These are phyloP conservation scores for Apostichopus japonicus DNA, from an alignment of 35 echinoderm and acorn worm species.

Conservation along the genomic window DNA sequence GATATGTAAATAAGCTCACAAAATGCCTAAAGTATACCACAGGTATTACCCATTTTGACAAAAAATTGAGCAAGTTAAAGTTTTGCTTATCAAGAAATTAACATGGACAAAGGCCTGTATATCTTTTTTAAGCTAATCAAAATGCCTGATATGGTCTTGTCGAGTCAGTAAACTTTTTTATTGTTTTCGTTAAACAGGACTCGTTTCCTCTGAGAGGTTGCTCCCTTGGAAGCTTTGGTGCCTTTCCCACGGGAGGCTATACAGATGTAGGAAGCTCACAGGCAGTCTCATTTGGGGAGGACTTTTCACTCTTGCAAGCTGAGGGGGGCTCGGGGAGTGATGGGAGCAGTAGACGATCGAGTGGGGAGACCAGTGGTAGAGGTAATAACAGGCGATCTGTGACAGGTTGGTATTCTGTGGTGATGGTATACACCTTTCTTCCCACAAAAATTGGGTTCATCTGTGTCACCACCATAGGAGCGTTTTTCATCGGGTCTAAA, in stretches of 20 bases:
- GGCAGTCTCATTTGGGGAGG: constrained; percentile 62
- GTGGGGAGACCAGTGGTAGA: constrained; percentile 17
- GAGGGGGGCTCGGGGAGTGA: constrained; percentile 48
- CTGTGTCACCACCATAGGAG: too few species aligned
- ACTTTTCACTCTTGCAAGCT: constrained; percentile 57
- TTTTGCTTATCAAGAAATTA: too few species aligned
- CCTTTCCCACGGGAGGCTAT: background rate
- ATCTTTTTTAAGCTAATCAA: too few species aligned
- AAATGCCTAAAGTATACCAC: too few species aligned
- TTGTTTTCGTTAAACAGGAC: background rate
- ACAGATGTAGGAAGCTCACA: constrained; percentile 52
- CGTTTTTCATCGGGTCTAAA: too few species aligned
- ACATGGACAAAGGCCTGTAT: too few species aligned
- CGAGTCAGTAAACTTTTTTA: background rate
- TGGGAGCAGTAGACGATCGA: constrained; percentile 37
- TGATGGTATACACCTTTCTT: too few species aligned
- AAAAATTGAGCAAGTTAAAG: too few species aligned
- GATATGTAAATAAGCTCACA: too few species aligned
- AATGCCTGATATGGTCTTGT: too few species aligned
- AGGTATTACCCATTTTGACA: too few species aligned
- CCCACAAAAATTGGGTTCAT: too few species aligned
- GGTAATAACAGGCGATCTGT: background rate
- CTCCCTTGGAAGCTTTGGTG: constrained; percentile 64
- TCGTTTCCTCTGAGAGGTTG: background rate
- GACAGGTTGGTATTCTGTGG: background rate